Evolutionary conservation across 2,113 vertebrate species (phyloP).

Genomic region (Neofelis nebulosa): DNA sequence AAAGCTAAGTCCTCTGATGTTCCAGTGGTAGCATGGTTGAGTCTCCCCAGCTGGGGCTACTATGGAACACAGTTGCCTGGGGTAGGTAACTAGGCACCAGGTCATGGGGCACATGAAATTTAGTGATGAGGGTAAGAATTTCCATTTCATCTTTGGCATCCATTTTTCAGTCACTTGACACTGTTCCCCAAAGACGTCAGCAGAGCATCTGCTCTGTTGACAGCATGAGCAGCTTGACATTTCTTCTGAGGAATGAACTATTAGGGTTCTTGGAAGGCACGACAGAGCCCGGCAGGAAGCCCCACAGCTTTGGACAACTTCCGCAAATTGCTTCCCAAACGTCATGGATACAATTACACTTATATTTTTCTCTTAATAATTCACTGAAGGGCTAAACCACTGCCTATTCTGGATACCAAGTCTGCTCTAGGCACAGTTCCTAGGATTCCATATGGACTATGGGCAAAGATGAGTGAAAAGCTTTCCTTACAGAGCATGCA

Average conservation of each 20-base stretch:
- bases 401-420: neutral
- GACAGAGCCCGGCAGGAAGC: neutral
- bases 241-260: conserved; percentile 54
- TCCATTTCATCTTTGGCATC: conserved; percentile 7
- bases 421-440: neutral
- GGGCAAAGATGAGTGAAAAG: neutral
- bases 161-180: conserved; percentile 48
- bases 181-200: conserved; percentile 55
- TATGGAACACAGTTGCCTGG: neutral
- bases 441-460: neutral
- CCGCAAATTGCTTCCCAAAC: neutral
- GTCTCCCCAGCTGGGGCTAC: too few species aligned
- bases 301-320: neutral
- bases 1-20: neutral
- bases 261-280: conserved; percentile 38
- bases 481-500: neutral
- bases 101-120: too few species aligned
- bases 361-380: neutral
- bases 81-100: too few species aligned
- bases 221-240: conserved; percentile 57
- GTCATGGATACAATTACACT: neutral
- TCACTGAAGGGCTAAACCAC: neutral
- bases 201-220: conserved; percentile 66
- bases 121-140: neutral
- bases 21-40: neutral